Percentiles rank a stretch among this genome's conserved stretches.
These are phyloP conservation scores for Microcebus griseorufus DNA, from an alignment of 2,113 vertebrate species.

Conservation along the genomic window DNA sequence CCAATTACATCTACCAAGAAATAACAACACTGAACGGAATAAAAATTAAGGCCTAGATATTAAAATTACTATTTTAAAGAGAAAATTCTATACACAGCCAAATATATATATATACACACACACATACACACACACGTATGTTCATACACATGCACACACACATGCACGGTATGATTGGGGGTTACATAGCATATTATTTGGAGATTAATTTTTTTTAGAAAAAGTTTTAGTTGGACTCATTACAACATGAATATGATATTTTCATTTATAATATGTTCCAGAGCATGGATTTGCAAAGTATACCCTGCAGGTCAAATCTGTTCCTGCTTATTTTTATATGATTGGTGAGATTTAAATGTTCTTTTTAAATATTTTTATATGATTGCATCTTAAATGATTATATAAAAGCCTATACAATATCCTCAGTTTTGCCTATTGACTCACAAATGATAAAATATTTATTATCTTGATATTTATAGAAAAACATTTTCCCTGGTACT, in stretches of 20 bases:
- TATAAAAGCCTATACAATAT: background rate
- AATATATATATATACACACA: background rate
- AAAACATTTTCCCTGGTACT: background rate
- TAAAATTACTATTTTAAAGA: background rate
- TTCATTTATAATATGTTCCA: background rate
- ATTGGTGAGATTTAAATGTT: background rate
- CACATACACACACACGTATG: background rate
- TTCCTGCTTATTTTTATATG: background rate
- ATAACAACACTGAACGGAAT: background rate
- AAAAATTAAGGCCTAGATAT: background rate
- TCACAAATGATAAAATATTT: background rate
- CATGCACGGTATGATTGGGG: background rate
- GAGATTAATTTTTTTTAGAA: background rate
- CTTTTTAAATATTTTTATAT: slow-evolving; percentile 4
- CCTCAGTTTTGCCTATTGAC: background rate
- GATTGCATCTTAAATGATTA: background rate
- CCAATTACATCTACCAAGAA: slow-evolving; percentile 25
- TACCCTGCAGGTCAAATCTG: background rate
- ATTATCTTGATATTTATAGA: background rate
- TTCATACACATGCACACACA: background rate
- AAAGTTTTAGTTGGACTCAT: background rate
- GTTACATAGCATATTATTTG: background rate
- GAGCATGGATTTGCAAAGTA: background rate
- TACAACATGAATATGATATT: background rate
- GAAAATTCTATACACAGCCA: slow-evolving; percentile 1